phyloP scores from a whole-genome alignment of 2,113 vertebrate genomes.

The Cochlearius cochlearius region DNA sequence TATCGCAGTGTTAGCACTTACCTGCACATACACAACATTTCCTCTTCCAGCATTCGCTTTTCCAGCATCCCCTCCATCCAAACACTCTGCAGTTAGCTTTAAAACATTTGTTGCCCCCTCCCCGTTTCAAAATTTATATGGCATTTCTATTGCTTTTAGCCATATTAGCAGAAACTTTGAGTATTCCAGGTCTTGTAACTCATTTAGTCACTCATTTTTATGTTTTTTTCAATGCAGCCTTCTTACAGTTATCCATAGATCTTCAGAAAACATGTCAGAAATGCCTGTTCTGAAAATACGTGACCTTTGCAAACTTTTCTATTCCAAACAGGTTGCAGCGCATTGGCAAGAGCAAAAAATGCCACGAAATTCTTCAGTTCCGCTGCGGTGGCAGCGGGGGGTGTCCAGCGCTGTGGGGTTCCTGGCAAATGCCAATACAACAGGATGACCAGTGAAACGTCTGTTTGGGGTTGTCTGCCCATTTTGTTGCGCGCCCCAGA shows the following conservation, averaged over 20 bases:
- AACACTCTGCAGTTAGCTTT: neutral
- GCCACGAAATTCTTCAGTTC: neutral
- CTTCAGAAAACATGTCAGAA: neutral
- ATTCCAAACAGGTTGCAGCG: neutral
- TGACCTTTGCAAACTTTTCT: neutral
- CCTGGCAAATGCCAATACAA: neutral
- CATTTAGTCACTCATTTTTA: neutral
- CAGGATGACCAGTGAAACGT: neutral
- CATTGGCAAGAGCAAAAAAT: neutral
- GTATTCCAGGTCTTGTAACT: neutral
- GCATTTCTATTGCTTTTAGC: neutral
- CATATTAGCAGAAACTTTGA: neutral
- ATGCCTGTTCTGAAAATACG: neutral
- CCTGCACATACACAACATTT: neutral
- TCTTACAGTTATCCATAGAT: neutral
- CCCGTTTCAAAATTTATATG: neutral
- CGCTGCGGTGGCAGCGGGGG: accelerated
- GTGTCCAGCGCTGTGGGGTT: neutral
- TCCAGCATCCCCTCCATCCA: neutral
- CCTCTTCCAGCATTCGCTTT: neutral
- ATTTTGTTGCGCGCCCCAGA: neutral
- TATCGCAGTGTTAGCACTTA: neutral
- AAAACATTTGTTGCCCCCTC: neutral
- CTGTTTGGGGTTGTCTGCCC: neutral
- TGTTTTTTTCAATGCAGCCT: neutral